phyloP scores from a whole-genome alignment of 1,140 invertebrate species.

The Ylistrum balloti region DNA sequence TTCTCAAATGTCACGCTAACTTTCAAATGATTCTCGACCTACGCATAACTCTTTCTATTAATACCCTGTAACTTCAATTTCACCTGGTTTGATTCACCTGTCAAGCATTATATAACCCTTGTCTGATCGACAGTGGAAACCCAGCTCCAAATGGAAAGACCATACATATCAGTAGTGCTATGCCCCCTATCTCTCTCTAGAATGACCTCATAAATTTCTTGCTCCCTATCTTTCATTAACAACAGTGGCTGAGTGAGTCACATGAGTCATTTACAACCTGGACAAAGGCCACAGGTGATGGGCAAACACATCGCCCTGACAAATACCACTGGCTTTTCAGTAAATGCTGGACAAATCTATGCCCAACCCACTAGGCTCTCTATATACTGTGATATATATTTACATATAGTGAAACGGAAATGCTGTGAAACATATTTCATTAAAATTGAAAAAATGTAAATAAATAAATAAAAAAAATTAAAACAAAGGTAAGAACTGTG shows the following conservation, averaged over 20 bases:
- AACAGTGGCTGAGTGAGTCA: slow-evolving; percentile 12
- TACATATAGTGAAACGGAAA: too few species aligned
- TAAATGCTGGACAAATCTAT: background rate
- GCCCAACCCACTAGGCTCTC: background rate
- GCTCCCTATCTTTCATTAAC: slow-evolving; percentile 39
- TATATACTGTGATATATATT: too few species aligned
- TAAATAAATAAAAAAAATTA: too few species aligned
- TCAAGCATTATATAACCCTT: slow-evolving; percentile 13
- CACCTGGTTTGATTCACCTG: background rate
- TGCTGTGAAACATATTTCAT: too few species aligned
- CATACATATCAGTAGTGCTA: background rate
- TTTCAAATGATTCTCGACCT: slow-evolving; percentile 4
- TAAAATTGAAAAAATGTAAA: too few species aligned
- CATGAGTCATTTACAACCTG: slow-evolving; percentile 23
- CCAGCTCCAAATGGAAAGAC: background rate
- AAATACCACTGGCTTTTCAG: background rate
- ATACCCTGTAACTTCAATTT: background rate
- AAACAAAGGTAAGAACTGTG: too few species aligned
- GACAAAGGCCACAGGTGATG: background rate
- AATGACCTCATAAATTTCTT: slow-evolving; percentile 5
- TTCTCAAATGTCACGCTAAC: slow-evolving; percentile 28
- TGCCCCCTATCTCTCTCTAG: background rate
- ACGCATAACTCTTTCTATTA: background rate
- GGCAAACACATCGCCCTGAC: background rate
- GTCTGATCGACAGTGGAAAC: background rate